A percentile compares a stretch with the other conserved stretches of the same genome.
These are phyloP conservation scores for Coleophora flavipennella DNA, from an alignment of 2,888 invertebrate genomes.

Conservation along the genomic window DNA sequence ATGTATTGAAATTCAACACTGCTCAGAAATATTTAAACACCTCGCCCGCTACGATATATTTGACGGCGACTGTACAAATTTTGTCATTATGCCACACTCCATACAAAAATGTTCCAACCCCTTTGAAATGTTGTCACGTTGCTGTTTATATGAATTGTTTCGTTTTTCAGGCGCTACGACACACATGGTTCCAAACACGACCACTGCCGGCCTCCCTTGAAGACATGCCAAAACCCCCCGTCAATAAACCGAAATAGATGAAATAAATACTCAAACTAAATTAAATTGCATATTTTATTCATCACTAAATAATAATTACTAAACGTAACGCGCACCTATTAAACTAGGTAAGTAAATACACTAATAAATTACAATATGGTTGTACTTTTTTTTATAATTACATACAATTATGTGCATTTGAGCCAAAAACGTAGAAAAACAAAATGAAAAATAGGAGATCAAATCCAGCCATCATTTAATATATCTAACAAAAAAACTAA, in stretches of 20 bases:
- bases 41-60: no score
- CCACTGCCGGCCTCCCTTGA: constrained; percentile 77
- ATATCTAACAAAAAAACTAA: no score
- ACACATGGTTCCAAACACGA: constrained; percentile 79
- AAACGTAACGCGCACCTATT: constrained; percentile 18
- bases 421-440: constrained; percentile 24
- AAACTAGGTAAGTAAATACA: constrained; percentile 29
- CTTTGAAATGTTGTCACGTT: no score
- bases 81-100: no score
- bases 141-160: no score
- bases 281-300: constrained; percentile 35
- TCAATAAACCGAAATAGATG: constrained; percentile 32
- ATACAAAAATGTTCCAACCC: no score
- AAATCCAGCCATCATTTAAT: no score
- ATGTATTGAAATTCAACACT: no score
- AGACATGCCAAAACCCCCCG: constrained; percentile 78
- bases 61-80: no score
- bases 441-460: no score
- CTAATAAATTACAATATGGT: constrained; percentile 41
- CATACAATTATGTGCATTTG: constrained; percentile 36
- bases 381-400: constrained; percentile 47
- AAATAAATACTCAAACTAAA: constrained; percentile 17
- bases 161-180: constrained; percentile 77
- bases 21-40: no score
- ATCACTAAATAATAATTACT: constrained; percentile 20